Percentiles rank a stretch among this genome's conserved stretches.
These are phyloP conservation scores for Poeciliopsis infans DNA, from an alignment of 2,797 vertebrate species.

Conservation along the genomic window DNA sequence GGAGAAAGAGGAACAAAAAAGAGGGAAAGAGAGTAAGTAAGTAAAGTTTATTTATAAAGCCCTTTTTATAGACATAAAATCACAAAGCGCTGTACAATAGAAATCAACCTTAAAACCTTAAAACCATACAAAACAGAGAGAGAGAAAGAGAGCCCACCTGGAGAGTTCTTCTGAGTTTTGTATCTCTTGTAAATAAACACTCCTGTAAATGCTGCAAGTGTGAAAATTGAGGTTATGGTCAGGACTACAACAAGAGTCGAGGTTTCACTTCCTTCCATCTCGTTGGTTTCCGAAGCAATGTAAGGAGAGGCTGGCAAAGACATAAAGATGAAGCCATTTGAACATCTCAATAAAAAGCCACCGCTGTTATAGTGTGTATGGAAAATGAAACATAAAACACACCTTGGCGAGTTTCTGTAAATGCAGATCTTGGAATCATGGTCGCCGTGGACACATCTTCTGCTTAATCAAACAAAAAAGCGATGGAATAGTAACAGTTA, in stretches of 20 bases:
- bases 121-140: too few relatives aligned
- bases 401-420: slow-evolving; percentile 20
- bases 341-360: not conserved
- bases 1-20: too few relatives aligned
- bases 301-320: not conserved
- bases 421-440: not conserved
- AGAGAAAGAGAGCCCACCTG: slow-evolving; percentile 38
- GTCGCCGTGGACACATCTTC: not conserved
- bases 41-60: too few relatives aligned
- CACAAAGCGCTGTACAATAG: too few relatives aligned
- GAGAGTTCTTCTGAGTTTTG: not conserved
- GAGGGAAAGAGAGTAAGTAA: too few relatives aligned
- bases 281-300: fast-evolving
- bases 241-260: not conserved
- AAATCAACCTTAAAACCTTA: too few relatives aligned
- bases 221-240: not conserved
- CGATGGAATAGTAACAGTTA: not conserved
- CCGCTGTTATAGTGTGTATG: not conserved
- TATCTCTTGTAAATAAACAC: slow-evolving; percentile 26
- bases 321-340: not conserved
- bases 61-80: too few relatives aligned
- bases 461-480: slow-evolving; percentile 10
- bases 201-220: slow-evolving; percentile 23
- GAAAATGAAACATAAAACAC: slow-evolving; percentile 1
- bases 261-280: not conserved